Conservation (phyloP, 1,140 invertebrate genomes). For the Halictus rubicundus region DNA sequence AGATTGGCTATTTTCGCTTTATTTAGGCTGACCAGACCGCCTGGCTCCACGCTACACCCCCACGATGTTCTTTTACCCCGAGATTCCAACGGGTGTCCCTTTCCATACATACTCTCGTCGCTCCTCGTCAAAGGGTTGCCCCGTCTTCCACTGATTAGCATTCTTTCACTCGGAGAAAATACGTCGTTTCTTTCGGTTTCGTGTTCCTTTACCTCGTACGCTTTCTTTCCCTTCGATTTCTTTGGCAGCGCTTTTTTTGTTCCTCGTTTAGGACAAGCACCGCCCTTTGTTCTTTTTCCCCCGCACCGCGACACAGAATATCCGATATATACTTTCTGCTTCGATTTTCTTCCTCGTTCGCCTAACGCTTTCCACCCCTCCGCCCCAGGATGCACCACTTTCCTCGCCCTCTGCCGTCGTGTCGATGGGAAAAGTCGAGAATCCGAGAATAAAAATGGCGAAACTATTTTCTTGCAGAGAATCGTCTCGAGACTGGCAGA, state of each 20-base stretch:
- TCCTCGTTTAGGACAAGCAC: background rate
- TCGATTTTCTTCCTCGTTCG: background rate
- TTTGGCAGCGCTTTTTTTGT: background rate
- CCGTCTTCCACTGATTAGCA: too few relatives aligned
- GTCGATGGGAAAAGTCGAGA: too few relatives aligned
- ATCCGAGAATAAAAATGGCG: too few relatives aligned
- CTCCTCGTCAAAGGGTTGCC: too few relatives aligned
- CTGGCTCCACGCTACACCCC: background rate
- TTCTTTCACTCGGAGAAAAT: too few relatives aligned
- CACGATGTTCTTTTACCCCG: too few relatives aligned
- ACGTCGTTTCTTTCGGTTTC: too few relatives aligned
- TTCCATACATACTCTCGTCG: too few relatives aligned
- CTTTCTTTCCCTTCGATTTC: background rate
- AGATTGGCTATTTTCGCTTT: background rate
- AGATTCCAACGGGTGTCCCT: background rate
- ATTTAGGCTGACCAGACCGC: background rate
- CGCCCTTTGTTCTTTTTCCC: background rate
- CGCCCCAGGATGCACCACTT: too few relatives aligned
- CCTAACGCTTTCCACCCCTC: background rate
- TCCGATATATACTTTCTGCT: background rate
- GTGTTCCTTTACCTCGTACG: too few relatives aligned
- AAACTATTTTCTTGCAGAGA: too few relatives aligned
- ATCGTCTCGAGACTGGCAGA: too few relatives aligned
- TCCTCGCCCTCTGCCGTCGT: background rate
- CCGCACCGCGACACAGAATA: background rate